Evolutionary conservation across 2,113 vertebrate species (phyloP), one percentile per base, ranked within the genome.

Genomic region (Pelmatolapia mariae): DNA sequence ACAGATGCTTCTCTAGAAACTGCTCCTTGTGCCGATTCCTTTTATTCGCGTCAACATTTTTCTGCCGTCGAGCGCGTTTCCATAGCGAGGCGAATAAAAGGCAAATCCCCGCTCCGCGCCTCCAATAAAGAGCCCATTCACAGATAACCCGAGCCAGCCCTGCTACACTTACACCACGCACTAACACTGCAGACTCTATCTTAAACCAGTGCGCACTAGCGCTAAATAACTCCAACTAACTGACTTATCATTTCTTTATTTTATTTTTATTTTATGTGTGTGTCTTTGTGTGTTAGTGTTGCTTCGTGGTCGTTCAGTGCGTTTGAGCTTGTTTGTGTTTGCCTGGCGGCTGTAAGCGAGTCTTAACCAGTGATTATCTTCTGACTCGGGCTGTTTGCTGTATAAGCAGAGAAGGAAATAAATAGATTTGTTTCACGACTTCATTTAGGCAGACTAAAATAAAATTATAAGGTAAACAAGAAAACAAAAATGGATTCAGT

Each of bases 31-130:
- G 97, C 94, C 92, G 97, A 96, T 97, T 97, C 96, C 96, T 97
- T 98, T 98, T 98, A 98, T 99, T 98, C 97, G 94, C 96, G 90
- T 95, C 96, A 94, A 95, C 98, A 99, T 99, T 97, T 98, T 99
- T 99, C 96, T 96, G 97, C 97, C 97, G 97, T 96, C 97, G 97
- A 98, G 98, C 97, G 96, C 97, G 98, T 99, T 99, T 98, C 98
- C 98, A 99, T 99, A 99, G 98, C 97, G 98, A 99, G 97, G 96
- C 96, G 97, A 97, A 99, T 98, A 99, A 99, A 98, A 98, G 97
- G 96, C 98, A 97, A 98, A 99, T 98, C 97, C 97, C 96, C 95
- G 97, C 97, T 97, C 97, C 95, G 97, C 97, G 97, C 97, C 96
- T 96, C 95, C 97, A 98, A 99, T 98, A 98, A 98, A 98, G 98